Percentiles rank a stretch among this genome's conserved stretches.
Evolutionary conservation across 2,797 vertebrate genomes (phyloP).

Genomic region (Perodicticus potto): DNA sequence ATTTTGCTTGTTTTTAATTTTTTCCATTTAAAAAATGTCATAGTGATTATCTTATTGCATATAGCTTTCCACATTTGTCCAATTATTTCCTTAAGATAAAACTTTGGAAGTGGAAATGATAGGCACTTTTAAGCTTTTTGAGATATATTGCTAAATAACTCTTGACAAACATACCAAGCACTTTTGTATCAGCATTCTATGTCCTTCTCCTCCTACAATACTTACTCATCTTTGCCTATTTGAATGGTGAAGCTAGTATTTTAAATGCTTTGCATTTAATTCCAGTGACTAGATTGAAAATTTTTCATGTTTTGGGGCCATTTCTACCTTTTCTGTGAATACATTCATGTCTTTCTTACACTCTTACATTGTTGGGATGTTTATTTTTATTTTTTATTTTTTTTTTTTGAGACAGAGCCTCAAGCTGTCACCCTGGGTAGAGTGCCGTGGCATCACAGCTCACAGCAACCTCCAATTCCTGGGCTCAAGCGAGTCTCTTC

Average conservation of each 20-base stretch:
- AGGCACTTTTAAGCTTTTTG: not conserved
- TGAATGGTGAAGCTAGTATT: not conserved
- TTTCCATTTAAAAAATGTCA: constrained; percentile 19
- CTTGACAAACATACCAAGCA: not conserved
- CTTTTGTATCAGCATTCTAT: not conserved
- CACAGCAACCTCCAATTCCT: no score
- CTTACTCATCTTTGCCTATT: not conserved
- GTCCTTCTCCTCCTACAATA: not conserved
- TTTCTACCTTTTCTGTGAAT: not conserved
- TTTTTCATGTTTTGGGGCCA: not conserved
- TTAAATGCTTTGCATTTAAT: not conserved
- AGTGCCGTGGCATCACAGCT: no score
- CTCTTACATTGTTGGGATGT: not conserved
- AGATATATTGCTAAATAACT: not conserved
- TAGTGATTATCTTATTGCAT: not conserved
- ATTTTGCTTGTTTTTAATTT: constrained; percentile 23
- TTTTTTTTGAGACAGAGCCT: no score
- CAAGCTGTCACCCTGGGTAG: no score
- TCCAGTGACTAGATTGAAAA: not conserved
- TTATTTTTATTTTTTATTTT: not conserved
- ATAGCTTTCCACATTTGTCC: not conserved
- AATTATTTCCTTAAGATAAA: constrained; percentile 21
- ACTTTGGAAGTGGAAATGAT: not conserved
- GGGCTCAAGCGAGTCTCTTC: no score
- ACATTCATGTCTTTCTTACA: not conserved